These are phyloP conservation scores for Synergus gifuensis DNA, from an alignment of 2,888 invertebrate species.

Conservation along the genomic window DNA sequence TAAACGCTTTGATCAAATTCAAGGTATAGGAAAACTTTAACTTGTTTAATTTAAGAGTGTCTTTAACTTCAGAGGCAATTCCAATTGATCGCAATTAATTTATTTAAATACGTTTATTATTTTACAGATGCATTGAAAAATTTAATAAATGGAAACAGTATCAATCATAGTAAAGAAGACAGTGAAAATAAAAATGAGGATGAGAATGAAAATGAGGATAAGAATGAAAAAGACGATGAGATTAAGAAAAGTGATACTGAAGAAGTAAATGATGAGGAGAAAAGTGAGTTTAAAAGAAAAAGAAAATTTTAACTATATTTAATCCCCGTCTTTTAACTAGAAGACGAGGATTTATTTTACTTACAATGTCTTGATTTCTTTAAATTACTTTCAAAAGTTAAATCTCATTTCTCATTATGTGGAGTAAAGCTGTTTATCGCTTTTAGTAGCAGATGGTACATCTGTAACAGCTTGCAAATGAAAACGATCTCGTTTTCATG, in stretches of 20 bases:
- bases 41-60: too few species aligned
- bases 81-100: not conserved
- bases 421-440: conserved; percentile 71
- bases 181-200: too few species aligned
- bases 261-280: not conserved
- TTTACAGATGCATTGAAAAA: not conserved
- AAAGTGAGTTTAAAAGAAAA: not conserved
- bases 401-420: conserved; percentile 66
- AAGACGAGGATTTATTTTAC: not conserved
- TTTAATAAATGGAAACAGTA: not conserved
- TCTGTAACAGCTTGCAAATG: conserved; percentile 71
- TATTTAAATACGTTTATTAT: not conserved
- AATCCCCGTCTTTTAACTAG: too few species aligned
- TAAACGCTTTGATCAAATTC: too few species aligned
- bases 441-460: conserved; percentile 72
- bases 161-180: not conserved
- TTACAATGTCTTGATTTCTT: not conserved
- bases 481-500: not conserved
- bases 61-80: too few species aligned
- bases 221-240: too few species aligned
- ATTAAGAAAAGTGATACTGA: not conserved
- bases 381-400: conserved; percentile 58
- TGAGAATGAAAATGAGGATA: too few species aligned
- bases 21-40: not conserved
- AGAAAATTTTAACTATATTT: too few species aligned